Evolutionary conservation across 2,888 invertebrate genomes (phyloP).

Genomic region (Salticus scenicus): DNA sequence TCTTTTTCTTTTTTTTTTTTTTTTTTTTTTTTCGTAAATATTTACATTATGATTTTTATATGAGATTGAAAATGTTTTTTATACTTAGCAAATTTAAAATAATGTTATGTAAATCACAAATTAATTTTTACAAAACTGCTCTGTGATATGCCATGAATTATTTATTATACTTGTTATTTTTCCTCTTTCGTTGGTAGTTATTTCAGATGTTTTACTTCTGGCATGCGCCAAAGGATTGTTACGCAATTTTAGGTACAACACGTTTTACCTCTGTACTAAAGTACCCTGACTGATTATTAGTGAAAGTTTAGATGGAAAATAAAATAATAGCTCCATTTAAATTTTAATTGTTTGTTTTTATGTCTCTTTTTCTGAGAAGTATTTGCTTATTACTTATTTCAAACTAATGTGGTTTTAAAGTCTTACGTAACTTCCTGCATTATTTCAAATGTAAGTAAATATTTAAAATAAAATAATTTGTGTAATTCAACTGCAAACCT

Average conservation of each 20-base stretch:
- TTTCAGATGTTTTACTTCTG: slow-evolving; percentile 59
- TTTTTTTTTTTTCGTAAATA: too few species aligned
- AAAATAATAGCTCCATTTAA: slow-evolving; percentile 51
- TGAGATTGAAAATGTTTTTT: slow-evolving; percentile 4
- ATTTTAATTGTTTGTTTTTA: neutral
- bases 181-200: slow-evolving; percentile 60
- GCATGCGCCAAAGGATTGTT: slow-evolving; percentile 67
- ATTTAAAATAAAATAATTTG: too few species aligned
- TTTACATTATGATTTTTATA: too few species aligned
- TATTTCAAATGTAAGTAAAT: too few species aligned
- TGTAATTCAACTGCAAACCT: too few species aligned
- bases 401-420: neutral
- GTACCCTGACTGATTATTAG: slow-evolving; percentile 46
- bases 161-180: slow-evolving; percentile 60
- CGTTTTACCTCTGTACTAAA: slow-evolving; percentile 47
- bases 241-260: slow-evolving; percentile 57
- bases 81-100: slow-evolving; percentile 2
- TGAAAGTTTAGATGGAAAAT: slow-evolving; percentile 46
- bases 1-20: too few species aligned
- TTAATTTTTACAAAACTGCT: slow-evolving; percentile 30
- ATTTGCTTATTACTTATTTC: too few species aligned
- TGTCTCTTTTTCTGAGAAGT: too few species aligned
- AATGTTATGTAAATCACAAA: neutral
- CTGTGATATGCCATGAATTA: slow-evolving; percentile 63
- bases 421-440: too few species aligned